A percentile compares a stretch with the other conserved stretches of the same genome.
Evolutionary conservation across 2,888 invertebrate genomes (phyloP).

Genomic region (Holacanthella duospinosa): DNA sequence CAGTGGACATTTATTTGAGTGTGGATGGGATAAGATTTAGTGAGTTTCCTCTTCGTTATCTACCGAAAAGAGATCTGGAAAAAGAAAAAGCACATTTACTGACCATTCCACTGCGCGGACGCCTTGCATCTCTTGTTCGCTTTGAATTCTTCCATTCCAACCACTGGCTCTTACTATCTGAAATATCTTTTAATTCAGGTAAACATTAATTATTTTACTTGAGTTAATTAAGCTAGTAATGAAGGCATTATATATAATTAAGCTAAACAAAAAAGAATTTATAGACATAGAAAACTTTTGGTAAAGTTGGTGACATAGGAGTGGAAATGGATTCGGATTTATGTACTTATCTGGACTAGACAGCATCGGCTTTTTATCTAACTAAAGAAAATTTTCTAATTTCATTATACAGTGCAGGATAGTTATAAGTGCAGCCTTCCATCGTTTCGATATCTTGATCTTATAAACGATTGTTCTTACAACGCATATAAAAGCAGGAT

Average conservation of each 20-base stretch:
- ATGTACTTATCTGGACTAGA: background rate
- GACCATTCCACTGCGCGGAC: constrained; percentile 32
- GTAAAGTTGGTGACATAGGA: background rate
- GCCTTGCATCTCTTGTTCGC: constrained; percentile 31
- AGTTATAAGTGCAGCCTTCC: too few species aligned
- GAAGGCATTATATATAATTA: too few species aligned
- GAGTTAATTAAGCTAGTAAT: too few species aligned
- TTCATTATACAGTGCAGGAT: too few species aligned
- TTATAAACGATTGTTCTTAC: too few species aligned
- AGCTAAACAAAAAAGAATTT: too few species aligned
- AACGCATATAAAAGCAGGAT: too few species aligned
- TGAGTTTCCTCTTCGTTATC: constrained; percentile 40
- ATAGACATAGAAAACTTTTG: too few species aligned
- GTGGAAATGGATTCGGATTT: background rate
- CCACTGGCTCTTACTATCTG: constrained; percentile 49
- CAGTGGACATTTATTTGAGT: constrained; percentile 44
- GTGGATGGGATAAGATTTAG: constrained; percentile 44
- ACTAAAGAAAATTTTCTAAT: background rate
- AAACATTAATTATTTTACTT: too few species aligned
- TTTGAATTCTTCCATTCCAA: constrained; percentile 38
- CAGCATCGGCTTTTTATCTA: background rate
- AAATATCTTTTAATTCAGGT: constrained; percentile 46
- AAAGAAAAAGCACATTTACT: constrained; percentile 34
- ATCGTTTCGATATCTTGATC: too few species aligned
- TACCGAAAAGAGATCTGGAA: constrained; percentile 35